phyloP scores from a whole-genome alignment of 2,888 invertebrate genomes.

The Zonitis immaculata region DNA sequence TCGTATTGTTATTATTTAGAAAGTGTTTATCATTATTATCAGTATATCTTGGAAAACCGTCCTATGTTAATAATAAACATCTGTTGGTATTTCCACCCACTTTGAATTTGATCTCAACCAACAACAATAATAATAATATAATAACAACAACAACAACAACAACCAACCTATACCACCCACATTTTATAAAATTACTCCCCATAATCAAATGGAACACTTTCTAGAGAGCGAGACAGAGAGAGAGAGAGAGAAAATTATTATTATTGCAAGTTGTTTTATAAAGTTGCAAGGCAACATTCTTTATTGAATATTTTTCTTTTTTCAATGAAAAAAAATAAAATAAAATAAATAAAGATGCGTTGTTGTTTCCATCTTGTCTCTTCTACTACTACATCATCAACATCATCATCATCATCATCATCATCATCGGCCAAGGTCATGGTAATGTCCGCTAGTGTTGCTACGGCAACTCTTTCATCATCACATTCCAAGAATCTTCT shows the following conservation, averaged over 20 bases:
- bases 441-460: slow-evolving; percentile 26
- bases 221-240: too few species aligned
- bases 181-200: too few species aligned
- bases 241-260: too few species aligned
- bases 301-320: neutral
- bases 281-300: neutral
- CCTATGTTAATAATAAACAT: neutral
- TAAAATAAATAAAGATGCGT: neutral
- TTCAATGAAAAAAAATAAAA: neutral
- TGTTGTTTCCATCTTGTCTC: slow-evolving; percentile 12
- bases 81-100: slow-evolving; percentile 1
- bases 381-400: slow-evolving; percentile 23
- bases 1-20: too few species aligned
- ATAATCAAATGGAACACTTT: neutral
- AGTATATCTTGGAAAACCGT: slow-evolving; percentile 1
- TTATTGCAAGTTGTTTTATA: neutral
- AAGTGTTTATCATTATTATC: too few species aligned
- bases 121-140: too few species aligned
- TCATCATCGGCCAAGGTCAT: slow-evolving; percentile 33
- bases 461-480: slow-evolving; percentile 27
- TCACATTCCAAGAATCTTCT: slow-evolving; percentile 14
- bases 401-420: slow-evolving; percentile 23
- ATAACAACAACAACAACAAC: too few species aligned
- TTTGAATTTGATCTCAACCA: neutral
- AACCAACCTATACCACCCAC: too few species aligned